phyloP scores from a whole-genome alignment of 2,113 vertebrate genomes.

The Taxidea taxus region DNA sequence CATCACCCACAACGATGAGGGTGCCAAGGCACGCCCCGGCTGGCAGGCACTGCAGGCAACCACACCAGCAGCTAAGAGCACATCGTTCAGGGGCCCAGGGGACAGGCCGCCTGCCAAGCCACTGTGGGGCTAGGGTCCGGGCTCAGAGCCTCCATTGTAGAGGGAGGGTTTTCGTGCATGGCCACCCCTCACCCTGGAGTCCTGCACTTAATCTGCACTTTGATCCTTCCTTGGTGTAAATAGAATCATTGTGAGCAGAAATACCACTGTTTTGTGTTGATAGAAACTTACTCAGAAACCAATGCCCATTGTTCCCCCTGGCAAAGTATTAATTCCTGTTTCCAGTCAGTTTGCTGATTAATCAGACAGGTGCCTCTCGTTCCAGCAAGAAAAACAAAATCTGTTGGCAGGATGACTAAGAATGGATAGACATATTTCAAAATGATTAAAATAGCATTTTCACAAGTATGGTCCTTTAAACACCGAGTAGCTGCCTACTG shows the following conservation, averaged over 20 bases:
- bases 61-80: neutral
- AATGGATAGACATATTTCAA: conserved; percentile 51
- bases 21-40: conserved; percentile 39
- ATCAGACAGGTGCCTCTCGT: conserved; percentile 51
- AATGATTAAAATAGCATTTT: conserved; percentile 62
- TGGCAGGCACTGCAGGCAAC: neutral
- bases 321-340: conserved; percentile 67
- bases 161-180: neutral
- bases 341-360: conserved; percentile 57
- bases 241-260: conserved; percentile 56
- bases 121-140: neutral
- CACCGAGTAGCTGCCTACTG: neutral
- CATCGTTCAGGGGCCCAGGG: conserved; percentile 50
- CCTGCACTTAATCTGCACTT: conserved; percentile 23
- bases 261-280: conserved; percentile 66
- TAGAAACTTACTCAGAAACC: conserved; percentile 67
- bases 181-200: neutral
- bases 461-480: conserved; percentile 28
- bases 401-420: conserved; percentile 43
- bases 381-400: conserved; percentile 58
- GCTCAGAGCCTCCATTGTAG: neutral
- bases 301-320: conserved; percentile 54
- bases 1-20: neutral
- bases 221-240: conserved; percentile 41
- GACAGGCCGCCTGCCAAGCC: conserved; percentile 36